Conservation (phyloP, 2,113 vertebrate genomes). For the Tamias sibiricus region DNA sequence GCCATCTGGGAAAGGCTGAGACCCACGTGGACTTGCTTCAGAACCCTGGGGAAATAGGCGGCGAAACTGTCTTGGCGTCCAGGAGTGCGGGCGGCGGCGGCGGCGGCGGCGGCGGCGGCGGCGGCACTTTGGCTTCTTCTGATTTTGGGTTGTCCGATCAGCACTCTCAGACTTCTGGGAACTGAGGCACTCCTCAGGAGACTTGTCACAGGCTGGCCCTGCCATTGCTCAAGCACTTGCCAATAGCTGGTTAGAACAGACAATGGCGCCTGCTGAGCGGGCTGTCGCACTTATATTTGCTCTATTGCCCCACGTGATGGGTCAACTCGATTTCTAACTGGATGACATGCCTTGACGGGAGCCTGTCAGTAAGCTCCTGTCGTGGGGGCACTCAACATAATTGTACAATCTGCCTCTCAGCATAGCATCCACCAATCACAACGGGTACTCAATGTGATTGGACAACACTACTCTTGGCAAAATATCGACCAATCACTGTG, state of each 20-base stretch:
- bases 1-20: neutral
- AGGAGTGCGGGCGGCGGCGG: too few species aligned
- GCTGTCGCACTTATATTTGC: too few species aligned
- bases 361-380: neutral
- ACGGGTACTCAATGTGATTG: too few species aligned
- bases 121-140: neutral
- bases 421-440: too few species aligned
- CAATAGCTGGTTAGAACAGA: neutral
- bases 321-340: neutral
- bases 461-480: too few species aligned
- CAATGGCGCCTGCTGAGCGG: neutral
- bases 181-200: neutral
- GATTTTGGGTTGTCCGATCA: too few species aligned
- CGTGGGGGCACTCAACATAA: neutral
- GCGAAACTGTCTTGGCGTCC: neutral
- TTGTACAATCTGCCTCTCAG: neutral
- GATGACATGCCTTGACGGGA: neutral
- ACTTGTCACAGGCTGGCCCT: neutral
- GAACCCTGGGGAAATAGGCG: neutral
- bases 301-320: accelerated
- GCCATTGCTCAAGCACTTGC: neutral
- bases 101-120: too few species aligned
- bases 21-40: neutral
- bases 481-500: too few species aligned
- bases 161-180: neutral